Evolutionary conservation across 2,888 invertebrate genomes (phyloP).

Genomic region (Aromia moschata): DNA sequence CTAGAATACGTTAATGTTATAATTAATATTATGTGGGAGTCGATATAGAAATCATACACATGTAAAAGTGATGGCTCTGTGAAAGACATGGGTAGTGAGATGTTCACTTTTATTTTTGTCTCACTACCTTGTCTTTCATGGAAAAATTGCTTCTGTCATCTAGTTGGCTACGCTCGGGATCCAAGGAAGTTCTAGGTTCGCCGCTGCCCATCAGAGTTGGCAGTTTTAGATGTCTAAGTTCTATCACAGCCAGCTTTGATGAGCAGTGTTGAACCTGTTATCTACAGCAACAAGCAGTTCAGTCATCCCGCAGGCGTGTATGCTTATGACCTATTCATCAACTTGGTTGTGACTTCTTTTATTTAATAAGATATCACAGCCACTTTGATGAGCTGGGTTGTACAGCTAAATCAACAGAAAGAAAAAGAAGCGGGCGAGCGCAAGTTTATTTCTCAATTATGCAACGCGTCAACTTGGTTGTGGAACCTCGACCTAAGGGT

Average conservation of each 20-base stretch:
- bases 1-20: neutral
- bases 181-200: constrained; percentile 40
- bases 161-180: constrained; percentile 6
- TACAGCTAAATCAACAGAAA: constrained; percentile 30
- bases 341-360: constrained; percentile 87
- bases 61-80: constrained; percentile 66
- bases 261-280: constrained; percentile 74
- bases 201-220: constrained; percentile 64
- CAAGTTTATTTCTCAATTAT: constrained; percentile 55
- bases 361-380: constrained; percentile 91
- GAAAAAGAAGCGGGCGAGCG: constrained; percentile 17
- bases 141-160: constrained; percentile 61
- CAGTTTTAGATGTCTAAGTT: constrained; percentile 77
- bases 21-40: neutral
- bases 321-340: constrained; percentile 74
- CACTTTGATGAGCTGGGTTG: constrained; percentile 93
- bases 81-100: constrained; percentile 99
- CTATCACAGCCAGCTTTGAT: constrained; percentile 98
- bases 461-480: constrained; percentile 82
- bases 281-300: constrained; percentile 19
- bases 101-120: constrained; percentile 75
- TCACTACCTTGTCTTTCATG: constrained; percentile 99
- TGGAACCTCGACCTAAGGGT: constrained; percentile 74
- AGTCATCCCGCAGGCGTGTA: no score
- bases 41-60: neutral